Evolutionary conservation across 2,888 invertebrate species (phyloP).

Genomic region (Autographa pulchrina): DNA sequence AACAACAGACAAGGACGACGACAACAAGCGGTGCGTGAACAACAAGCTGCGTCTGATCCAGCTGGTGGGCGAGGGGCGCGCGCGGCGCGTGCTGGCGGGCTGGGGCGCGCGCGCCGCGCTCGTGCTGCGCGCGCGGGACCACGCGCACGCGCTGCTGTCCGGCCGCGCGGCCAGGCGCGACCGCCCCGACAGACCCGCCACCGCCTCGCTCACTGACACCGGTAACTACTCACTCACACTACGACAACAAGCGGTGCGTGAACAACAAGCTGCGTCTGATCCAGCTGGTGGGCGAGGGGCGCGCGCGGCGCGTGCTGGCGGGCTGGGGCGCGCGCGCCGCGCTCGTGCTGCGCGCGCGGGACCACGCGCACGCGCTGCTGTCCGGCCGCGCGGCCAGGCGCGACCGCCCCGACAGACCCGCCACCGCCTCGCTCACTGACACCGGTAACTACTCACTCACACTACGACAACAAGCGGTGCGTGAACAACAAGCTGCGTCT

Average conservation of each 20-base stretch:
- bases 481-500: conserved; percentile 91
- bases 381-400: conserved; percentile 84
- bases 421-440: background rate
- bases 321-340: conserved; percentile 94
- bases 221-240: conserved; percentile 58
- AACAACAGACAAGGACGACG: conserved; percentile 83
- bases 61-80: conserved; percentile 93
- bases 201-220: background rate
- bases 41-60: conserved; percentile 93
- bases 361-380: conserved; percentile 94
- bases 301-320: conserved; percentile 93
- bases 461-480: conserved; percentile 88
- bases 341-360: conserved; percentile 93
- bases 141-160: conserved; percentile 94
- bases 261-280: conserved; percentile 93
- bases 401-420: conserved; percentile 49
- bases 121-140: conserved; percentile 94
- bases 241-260: conserved; percentile 89
- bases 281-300: conserved; percentile 93
- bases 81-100: conserved; percentile 93
- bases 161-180: conserved; percentile 75
- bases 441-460: background rate
- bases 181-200: conserved; percentile 38
- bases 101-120: conserved; percentile 94
- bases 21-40: conserved; percentile 89